Base-by-base conservation (phyloP, 2,797 vertebrate species). In the Peromyscus nudipes region DNA sequence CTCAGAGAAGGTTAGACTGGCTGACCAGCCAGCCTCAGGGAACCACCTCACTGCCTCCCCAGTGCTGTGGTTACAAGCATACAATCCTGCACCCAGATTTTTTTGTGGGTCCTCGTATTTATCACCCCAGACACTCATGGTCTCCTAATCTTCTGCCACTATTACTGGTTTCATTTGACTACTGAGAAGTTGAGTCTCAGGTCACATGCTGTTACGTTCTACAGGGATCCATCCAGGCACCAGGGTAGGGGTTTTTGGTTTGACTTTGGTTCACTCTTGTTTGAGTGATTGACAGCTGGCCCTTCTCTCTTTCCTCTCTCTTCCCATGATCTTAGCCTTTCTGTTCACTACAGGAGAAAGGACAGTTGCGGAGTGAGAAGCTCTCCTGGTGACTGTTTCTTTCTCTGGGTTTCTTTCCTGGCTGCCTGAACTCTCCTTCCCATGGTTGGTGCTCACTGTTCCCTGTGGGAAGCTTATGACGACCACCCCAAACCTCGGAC, bases 171-270 rank as follows among this genome's bases (percentile, higher is more conserved):
- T 83, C 49, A 17, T 43, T 17, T 73, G 29, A 43, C 5, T n/a
- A 9, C 8, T 0, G 43, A 62, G 43, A 52, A 34, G 1, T 60
- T 1, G 13, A 27, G 75, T 31, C 34, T 27, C 9, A 31, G 46
- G 49, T 0, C 0, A 40, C n/a, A 0, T 17, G 60, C 10, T 25
- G 1, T 23, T 2, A 2, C 2, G 40, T 16, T 29, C 21, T 8
- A 0, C 4, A 19, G 40, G 1, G 62, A 23, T n/a, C 3, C 23
- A 62, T n/a, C 65, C 17, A 4, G 69, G 60, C 0, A 9, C 6
- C 1, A 0, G 3, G 6, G 3, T 77, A 0, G 6, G 16, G 0
- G 10, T 37, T 55, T 21, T 19, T 23, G 55, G n/a, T 43, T 27
- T 31, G 21, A 1, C 16, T 6, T 27, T 27, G 27, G 0, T 34